Evolutionary conservation across 2,797 vertebrate genomes (phyloP).

Genomic region (Anabacerthia variegaticeps): DNA sequence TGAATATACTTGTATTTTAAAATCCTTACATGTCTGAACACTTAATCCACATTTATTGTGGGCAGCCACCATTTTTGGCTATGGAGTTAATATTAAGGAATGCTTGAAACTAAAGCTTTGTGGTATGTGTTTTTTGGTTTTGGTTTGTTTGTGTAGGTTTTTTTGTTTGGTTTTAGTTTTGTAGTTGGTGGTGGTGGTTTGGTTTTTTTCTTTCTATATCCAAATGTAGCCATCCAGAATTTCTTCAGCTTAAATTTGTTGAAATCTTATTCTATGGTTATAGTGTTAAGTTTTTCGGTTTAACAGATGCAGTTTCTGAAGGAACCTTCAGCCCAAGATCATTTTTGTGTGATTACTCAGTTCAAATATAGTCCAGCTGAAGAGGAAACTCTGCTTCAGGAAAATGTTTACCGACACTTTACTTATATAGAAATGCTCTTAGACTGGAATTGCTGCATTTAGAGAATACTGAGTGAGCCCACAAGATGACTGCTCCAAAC

Average conservation of each 20-base stretch:
- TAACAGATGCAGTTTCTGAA: background rate
- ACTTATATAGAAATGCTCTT: background rate
- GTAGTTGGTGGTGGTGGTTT: too few relatives aligned
- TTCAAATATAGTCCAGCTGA: background rate
- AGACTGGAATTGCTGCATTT: background rate
- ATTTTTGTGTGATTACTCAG: background rate
- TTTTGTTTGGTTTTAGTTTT: background rate
- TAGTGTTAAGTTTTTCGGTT: background rate
- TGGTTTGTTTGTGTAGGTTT: too few relatives aligned
- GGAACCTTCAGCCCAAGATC: background rate
- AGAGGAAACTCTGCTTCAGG: background rate
- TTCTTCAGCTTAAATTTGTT: background rate
- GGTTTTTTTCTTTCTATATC: background rate
- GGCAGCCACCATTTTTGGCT: background rate
- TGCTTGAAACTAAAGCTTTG: background rate
- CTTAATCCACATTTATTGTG: background rate
- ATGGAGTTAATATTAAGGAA: background rate
- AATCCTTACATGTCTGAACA: background rate
- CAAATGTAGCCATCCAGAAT: background rate
- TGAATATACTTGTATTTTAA: background rate
- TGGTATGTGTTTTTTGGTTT: background rate
- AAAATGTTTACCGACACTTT: background rate
- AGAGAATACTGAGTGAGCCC: background rate
- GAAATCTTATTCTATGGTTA: background rate
- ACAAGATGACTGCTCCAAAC: background rate